A percentile compares a stretch with the other conserved stretches of the same genome.
Evolutionary conservation across 2,113 vertebrate genomes (phyloP).

Genomic region (Pimephales promelas): DNA sequence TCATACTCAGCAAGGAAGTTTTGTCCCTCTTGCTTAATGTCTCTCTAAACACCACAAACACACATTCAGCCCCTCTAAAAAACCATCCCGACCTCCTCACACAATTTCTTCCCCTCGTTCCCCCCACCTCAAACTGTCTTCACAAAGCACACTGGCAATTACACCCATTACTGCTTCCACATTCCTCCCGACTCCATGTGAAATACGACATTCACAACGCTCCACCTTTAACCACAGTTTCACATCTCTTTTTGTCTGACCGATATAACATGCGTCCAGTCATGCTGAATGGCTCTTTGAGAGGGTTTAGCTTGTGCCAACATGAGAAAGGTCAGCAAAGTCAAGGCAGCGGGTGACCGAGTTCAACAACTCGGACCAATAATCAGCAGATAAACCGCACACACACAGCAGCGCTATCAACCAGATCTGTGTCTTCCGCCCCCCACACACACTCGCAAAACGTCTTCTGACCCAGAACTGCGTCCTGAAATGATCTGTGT

Average conservation of each 20-base stretch:
- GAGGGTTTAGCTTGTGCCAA: slow-evolving; percentile 66
- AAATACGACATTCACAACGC: slow-evolving; percentile 31
- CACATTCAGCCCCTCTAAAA: neutral
- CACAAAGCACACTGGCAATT: slow-evolving; percentile 20
- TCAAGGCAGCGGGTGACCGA: slow-evolving; percentile 65
- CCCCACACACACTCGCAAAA: neutral
- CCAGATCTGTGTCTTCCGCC: neutral
- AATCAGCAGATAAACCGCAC: slow-evolving; percentile 33
- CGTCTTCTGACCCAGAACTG: neutral
- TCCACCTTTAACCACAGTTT: neutral
- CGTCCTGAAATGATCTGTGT: neutral
- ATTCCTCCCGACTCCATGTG: slow-evolving; percentile 15
- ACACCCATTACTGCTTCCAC: slow-evolving; percentile 22
- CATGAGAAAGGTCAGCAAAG: slow-evolving; percentile 70
- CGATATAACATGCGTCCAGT: slow-evolving; percentile 18
- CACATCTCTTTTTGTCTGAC: neutral
- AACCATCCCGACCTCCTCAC: neutral
- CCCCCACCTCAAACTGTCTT: neutral
- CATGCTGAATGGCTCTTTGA: slow-evolving; percentile 73
- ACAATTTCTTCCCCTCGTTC: slow-evolving; percentile 4
- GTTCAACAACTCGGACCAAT: slow-evolving; percentile 61
- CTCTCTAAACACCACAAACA: neutral
- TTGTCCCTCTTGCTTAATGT: neutral
- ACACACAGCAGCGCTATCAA: slow-evolving; percentile 38
- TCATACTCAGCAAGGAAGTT: neutral